A percentile compares a stretch with the other conserved stretches of the same genome.
phyloP scores from a whole-genome alignment of 1,140 invertebrate genomes.

The Onthophagus taurus region DNA sequence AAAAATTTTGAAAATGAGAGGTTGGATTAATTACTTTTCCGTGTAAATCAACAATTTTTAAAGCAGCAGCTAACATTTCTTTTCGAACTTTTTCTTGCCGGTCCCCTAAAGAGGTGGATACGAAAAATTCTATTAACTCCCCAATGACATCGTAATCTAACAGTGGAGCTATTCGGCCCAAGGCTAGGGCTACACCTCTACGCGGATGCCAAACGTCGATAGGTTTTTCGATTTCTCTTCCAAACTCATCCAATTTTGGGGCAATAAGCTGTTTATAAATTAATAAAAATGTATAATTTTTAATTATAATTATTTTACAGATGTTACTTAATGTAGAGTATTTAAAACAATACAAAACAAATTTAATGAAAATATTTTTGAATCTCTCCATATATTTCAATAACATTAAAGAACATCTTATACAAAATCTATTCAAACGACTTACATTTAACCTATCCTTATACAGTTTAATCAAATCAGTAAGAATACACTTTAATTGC shows the following conservation, averaged over 20 bases:
- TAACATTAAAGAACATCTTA: too few relatives aligned
- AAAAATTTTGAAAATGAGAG: conserved; percentile 11
- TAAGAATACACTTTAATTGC: conserved; percentile 48
- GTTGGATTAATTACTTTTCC: conserved; percentile 42
- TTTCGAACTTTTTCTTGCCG: conserved; percentile 75
- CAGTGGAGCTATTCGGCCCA: conserved; percentile 63
- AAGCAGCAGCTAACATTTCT: conserved; percentile 90
- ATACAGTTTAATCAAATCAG: conserved; percentile 65
- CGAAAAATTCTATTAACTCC: conserved; percentile 71
- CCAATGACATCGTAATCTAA: conserved; percentile 59
- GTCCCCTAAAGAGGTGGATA: conserved; percentile 80
- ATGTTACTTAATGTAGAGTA: too few relatives aligned
- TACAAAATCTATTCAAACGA: too few relatives aligned
- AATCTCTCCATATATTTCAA: too few relatives aligned
- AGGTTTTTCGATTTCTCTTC: conserved; percentile 74
- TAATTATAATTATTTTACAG: too few relatives aligned
- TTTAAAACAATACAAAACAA: too few relatives aligned
- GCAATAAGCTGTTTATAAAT: conserved; percentile 59
- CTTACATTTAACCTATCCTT: conserved; percentile 59
- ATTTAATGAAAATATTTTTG: too few relatives aligned
- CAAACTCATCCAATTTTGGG: conserved; percentile 83
- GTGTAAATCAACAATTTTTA: conserved; percentile 82
- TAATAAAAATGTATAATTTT: conserved; percentile 9
- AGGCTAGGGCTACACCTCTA: conserved; percentile 74
- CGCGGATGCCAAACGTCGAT: conserved; percentile 83